Evolutionary conservation across 1,140 invertebrate species (phyloP).

Genomic region (Drosophila serrata): DNA sequence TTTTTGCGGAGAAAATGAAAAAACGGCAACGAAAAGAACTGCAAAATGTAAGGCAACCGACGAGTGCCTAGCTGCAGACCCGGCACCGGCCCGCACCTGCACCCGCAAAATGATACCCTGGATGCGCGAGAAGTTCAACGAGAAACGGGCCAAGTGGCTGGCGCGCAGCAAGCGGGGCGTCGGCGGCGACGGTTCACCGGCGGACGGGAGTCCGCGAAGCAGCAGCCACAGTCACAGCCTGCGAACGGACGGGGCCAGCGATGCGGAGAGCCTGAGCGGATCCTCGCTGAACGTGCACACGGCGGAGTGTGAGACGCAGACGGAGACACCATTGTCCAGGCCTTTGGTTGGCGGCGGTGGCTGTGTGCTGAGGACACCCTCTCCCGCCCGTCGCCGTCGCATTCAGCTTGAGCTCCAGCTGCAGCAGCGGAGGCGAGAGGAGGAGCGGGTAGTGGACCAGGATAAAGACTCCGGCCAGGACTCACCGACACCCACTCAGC

Average conservation of each 20-base stretch:
- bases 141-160: constrained; percentile 79
- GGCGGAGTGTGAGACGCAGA: constrained; percentile 65
- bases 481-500: constrained; percentile 27
- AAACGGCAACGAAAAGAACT: constrained; percentile 26
- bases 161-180: constrained; percentile 62
- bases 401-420: constrained; percentile 66
- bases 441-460: constrained; percentile 26
- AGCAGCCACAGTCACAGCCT: constrained; percentile 42
- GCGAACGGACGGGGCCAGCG: constrained; percentile 44
- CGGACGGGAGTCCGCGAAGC: constrained; percentile 33
- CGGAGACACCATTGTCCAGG: constrained; percentile 28
- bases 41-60: constrained; percentile 30
- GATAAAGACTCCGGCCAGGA: constrained; percentile 20
- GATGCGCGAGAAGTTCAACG: constrained; percentile 83
- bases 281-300: constrained; percentile 49
- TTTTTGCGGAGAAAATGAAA: constrained; percentile 33
- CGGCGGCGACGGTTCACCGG: constrained; percentile 7
- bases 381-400: constrained; percentile 62
- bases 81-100: constrained; percentile 4
- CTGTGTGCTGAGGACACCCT: constrained; percentile 67
- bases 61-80: constrained; percentile 50
- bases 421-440: constrained; percentile 33
- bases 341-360: constrained; percentile 49
- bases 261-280: constrained; percentile 58
- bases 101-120: constrained; percentile 80